A percentile compares a stretch with the other conserved stretches of the same genome.
Evolutionary conservation across 2,113 vertebrate genomes (phyloP).

Genomic region (Panthera leo): DNA sequence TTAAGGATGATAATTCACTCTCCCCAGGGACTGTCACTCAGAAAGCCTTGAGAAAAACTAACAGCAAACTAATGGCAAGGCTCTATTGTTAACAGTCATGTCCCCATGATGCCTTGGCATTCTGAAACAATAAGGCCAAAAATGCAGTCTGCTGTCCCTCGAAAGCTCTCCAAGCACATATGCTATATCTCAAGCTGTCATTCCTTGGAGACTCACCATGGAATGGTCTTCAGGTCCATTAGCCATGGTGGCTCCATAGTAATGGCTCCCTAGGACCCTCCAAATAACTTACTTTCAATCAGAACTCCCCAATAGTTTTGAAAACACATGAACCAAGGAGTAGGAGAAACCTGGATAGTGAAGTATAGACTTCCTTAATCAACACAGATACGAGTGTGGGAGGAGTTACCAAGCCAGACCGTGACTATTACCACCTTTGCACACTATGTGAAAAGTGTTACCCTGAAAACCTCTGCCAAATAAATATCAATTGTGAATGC

Average conservation of each 20-base stretch:
- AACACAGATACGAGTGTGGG: not conserved
- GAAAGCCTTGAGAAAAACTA: conserved; percentile 75
- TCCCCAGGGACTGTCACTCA: conserved; percentile 86
- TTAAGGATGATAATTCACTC: conserved; percentile 81
- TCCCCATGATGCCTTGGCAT: conserved; percentile 73
- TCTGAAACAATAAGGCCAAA: conserved; percentile 58
- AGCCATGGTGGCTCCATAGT: not conserved
- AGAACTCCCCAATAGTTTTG: not conserved
- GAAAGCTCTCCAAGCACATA: not conserved
- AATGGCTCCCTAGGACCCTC: not conserved
- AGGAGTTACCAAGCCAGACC: not conserved
- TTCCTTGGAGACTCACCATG: conserved; percentile 56
- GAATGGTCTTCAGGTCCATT: conserved; percentile 23
- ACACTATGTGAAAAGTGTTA: not conserved
- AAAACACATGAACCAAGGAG: not conserved
- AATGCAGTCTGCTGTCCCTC: conserved; percentile 68
- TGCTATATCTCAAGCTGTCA: conserved; percentile 64
- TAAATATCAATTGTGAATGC: not conserved
- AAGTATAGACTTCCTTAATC: not conserved
- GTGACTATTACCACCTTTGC: not conserved
- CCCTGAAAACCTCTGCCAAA: not conserved
- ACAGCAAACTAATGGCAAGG: conserved; percentile 64
- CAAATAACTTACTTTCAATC: not conserved
- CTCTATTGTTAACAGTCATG: conserved; percentile 60
- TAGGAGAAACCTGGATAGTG: not conserved